A percentile compares a stretch with the other conserved stretches of the same genome.
Evolutionary conservation across 2,113 vertebrate species (phyloP).

Genomic region (Festucalex cinctus): DNA sequence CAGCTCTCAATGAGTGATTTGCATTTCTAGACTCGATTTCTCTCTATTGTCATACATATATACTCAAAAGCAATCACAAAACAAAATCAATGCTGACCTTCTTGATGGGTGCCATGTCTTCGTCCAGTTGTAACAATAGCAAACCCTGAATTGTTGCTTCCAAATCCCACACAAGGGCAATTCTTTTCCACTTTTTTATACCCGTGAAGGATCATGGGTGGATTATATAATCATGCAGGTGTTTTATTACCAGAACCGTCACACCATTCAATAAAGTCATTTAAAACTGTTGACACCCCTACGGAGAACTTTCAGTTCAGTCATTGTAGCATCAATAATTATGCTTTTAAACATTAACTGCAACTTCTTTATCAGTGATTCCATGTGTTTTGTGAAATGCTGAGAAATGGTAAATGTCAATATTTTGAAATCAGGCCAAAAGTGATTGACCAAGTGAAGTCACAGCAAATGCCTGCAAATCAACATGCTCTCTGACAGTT

Average conservation of each 20-base stretch:
- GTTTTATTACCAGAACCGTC: constrained; percentile 9
- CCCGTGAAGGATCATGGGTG: constrained; percentile 25
- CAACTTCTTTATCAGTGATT: neutral
- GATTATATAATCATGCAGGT: constrained; percentile 20
- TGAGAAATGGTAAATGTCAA: neutral
- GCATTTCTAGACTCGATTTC: neutral
- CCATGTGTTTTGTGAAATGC: neutral
- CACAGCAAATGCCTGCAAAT: neutral
- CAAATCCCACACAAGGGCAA: neutral
- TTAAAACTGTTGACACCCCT: neutral
- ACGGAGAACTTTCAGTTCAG: constrained; percentile 5
- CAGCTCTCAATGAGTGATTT: neutral
- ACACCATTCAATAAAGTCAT: neutral
- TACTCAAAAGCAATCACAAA: neutral
- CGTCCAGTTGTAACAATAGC: constrained; percentile 37
- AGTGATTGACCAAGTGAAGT: neutral
- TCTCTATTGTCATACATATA: too few relatives aligned
- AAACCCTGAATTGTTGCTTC: constrained; percentile 14
- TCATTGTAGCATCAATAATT: constrained; percentile 10
- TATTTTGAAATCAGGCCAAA: neutral
- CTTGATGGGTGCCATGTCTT: constrained; percentile 46
- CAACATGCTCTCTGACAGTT: neutral
- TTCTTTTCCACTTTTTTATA: constrained; percentile 31
- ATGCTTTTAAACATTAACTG: constrained; percentile 12
- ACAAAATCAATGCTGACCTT: constrained; percentile 35